These are phyloP conservation scores for Ctenochaetus hawaiiensis DNA, from an alignment of 2,797 vertebrate genomes.

Conservation along the genomic window DNA sequence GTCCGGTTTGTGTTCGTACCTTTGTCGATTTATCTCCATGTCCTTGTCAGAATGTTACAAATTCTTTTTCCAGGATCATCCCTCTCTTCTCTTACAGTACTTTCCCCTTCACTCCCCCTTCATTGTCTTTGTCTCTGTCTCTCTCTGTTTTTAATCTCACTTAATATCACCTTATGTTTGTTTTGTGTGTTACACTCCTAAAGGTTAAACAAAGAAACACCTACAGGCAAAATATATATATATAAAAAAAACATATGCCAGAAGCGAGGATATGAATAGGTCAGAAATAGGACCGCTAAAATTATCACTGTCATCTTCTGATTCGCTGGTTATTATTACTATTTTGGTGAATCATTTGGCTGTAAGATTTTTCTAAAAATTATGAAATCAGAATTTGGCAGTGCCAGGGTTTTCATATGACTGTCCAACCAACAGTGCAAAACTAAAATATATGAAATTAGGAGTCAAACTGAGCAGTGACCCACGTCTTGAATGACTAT, in stretches of 20 bases:
- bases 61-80: constrained; percentile 39
- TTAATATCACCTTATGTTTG: constrained; percentile 22
- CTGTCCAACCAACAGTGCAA: neutral
- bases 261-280: constrained; percentile 1
- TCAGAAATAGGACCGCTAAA: neutral
- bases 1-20: constrained; percentile 45
- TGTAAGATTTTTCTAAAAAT: neutral
- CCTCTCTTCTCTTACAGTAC: constrained; percentile 34
- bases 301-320: neutral
- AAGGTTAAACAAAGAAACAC: constrained; percentile 37
- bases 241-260: neutral
- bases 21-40: constrained; percentile 67
- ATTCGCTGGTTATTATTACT: neutral
- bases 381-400: neutral
- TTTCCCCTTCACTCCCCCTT: constrained; percentile 9
- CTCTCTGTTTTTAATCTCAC: neutral
- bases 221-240: neutral
- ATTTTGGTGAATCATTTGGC: neutral
- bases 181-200: neutral
- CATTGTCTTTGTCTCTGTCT: constrained; percentile 30
- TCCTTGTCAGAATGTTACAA: constrained; percentile 68
- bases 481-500: too few species aligned
- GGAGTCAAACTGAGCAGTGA: too few species aligned
- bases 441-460: neutral
- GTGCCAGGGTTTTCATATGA: neutral